A percentile compares a stretch with the other conserved stretches of the same genome.
Evolutionary conservation across 2,888 invertebrate species (phyloP).

Genomic region (Gisinianus flammeolus): DNA sequence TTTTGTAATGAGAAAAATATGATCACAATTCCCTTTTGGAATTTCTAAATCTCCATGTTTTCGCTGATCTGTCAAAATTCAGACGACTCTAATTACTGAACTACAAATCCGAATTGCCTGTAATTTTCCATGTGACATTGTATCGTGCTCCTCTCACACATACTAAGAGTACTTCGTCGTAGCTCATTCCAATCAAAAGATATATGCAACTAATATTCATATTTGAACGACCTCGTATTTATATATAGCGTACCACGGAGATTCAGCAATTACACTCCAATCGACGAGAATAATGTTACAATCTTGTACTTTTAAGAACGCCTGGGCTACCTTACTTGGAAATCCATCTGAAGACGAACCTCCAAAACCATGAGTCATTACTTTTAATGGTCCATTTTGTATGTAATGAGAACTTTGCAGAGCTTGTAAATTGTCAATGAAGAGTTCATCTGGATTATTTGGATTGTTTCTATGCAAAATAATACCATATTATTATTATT

Average conservation of each 20-base stretch:
- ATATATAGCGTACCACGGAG: constrained; percentile 70
- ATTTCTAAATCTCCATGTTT: too few species aligned
- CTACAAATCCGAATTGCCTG: too few species aligned
- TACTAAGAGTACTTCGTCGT: too few species aligned
- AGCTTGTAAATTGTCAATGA: constrained; percentile 15
- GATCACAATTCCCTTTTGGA: too few species aligned
- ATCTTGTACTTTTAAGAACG: background rate
- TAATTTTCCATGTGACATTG: too few species aligned
- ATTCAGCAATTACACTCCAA: constrained; percentile 67
- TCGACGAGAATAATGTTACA: constrained; percentile 65
- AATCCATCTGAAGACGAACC: constrained; percentile 39
- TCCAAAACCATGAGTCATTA: constrained; percentile 55
- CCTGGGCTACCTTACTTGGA: background rate
- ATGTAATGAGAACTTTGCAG: constrained; percentile 42
- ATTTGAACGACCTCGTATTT: too few species aligned
- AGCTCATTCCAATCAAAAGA: too few species aligned
- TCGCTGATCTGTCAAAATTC: too few species aligned
- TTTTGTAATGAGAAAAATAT: too few species aligned
- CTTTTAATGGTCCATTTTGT: constrained; percentile 44
- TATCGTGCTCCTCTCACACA: too few species aligned
- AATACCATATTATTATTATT: background rate
- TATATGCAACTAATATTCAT: too few species aligned
- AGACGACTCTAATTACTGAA: too few species aligned
- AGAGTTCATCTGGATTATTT: constrained; percentile 2
- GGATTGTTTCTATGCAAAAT: constrained; percentile 8